phyloP scores from a whole-genome alignment of 2,797 vertebrate genomes.

The Myotis planiceps region DNA sequence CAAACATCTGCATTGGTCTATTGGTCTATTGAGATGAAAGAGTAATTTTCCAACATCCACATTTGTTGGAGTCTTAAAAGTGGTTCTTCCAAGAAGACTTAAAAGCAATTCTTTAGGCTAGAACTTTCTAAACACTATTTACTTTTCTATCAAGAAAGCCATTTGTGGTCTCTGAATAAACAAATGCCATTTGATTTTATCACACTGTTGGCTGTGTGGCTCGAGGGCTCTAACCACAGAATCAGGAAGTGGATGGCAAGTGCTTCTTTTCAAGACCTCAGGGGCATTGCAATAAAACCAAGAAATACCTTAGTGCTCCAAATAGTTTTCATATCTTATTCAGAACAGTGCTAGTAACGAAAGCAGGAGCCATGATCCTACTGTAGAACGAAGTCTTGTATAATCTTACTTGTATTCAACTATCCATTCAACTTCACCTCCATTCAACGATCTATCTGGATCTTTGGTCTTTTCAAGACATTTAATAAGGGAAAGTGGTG shows the following conservation, averaged over 20 bases:
- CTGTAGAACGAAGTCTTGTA: background rate
- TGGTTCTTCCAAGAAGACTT: conserved; percentile 67
- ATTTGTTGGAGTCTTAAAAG: conserved; percentile 47
- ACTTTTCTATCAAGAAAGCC: conserved; percentile 49
- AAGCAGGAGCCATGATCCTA: background rate
- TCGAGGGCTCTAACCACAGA: conserved; percentile 8
- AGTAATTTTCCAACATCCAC: conserved; percentile 10
- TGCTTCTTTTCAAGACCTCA: conserved; percentile 3
- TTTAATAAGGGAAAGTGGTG: background rate
- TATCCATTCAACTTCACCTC: background rate
- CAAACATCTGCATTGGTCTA: conserved; percentile 64
- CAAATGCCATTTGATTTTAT: conserved; percentile 53
- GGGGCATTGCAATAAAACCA: conserved; percentile 35
- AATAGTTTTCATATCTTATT: conserved; percentile 18
- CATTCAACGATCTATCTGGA: background rate
- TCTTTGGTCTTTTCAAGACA: background rate
- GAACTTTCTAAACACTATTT: conserved; percentile 51
- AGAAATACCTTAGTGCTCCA: background rate
- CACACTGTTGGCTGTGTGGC: conserved; percentile 37
- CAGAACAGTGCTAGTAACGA: background rate
- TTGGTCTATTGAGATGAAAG: conserved; percentile 54
- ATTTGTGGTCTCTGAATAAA: conserved; percentile 62
- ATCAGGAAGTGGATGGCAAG: conserved; percentile 31
- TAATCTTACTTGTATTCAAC: background rate
- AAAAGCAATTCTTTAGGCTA: conserved; percentile 66